phyloP scores from a whole-genome alignment of 1,140 invertebrate genomes.

The Drosophila athabasca region DNA sequence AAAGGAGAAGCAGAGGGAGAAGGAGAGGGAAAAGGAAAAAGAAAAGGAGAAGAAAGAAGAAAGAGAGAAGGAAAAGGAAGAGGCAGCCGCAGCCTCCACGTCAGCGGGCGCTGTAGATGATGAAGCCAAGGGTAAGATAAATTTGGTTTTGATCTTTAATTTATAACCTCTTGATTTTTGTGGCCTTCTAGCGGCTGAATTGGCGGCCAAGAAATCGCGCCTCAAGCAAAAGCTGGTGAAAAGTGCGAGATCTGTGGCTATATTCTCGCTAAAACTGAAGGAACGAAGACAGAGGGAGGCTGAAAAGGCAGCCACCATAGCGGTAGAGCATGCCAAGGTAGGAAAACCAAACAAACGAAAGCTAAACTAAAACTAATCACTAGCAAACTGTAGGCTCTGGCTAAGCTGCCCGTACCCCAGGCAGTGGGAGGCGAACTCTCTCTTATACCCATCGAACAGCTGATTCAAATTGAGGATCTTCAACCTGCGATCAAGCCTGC shows the following conservation, averaged over 20 bases:
- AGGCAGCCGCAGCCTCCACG: constrained; percentile 40
- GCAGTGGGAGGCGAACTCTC: constrained; percentile 89
- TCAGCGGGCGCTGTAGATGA: constrained; percentile 73
- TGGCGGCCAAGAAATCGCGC: constrained; percentile 88
- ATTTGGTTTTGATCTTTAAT: not conserved
- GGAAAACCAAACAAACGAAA: not conserved
- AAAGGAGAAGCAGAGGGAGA: constrained; percentile 27
- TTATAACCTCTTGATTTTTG: not conserved
- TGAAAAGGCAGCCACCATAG: constrained; percentile 85
- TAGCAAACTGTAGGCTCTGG: constrained; percentile 55
- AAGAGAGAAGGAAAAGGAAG: constrained; percentile 19
- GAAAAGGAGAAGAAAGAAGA: constrained; percentile 20
- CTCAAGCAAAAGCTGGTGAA: constrained; percentile 87
- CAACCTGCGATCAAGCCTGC: constrained; percentile 64
- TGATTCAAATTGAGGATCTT: constrained; percentile 88
- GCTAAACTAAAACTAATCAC: not conserved
- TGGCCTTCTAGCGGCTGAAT: constrained; percentile 83
- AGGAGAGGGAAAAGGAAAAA: constrained; percentile 41
- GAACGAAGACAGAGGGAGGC: constrained; percentile 90
- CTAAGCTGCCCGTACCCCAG: constrained; percentile 76
- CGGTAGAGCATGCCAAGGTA: constrained; percentile 83
- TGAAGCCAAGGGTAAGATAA: constrained; percentile 72
- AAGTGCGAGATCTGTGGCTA: constrained; percentile 91
- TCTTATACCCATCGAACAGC: constrained; percentile 91
- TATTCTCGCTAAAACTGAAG: constrained; percentile 91